A percentile compares a stretch with the other conserved stretches of the same genome.
Evolutionary conservation across 2,113 vertebrate genomes (phyloP).

Genomic region (Dolichotis patagonum): DNA sequence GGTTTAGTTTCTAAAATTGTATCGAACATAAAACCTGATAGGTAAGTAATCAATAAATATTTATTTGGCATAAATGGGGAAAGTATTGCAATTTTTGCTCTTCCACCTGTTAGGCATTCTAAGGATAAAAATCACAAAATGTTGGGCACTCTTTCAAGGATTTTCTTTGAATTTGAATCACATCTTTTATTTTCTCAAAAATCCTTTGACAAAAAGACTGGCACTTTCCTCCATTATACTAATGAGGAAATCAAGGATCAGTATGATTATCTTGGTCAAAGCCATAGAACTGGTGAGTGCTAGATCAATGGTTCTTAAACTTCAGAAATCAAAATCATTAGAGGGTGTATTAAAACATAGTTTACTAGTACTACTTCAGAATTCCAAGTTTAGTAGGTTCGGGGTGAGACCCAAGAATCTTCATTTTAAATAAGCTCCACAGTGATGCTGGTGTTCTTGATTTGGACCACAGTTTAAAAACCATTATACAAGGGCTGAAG

Average conservation of each 20-base stretch:
- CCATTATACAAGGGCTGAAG: neutral
- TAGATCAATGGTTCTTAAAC: neutral
- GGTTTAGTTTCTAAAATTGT: neutral
- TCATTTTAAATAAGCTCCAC: neutral
- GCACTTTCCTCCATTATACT: neutral
- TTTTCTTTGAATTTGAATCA: neutral
- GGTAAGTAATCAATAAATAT: neutral
- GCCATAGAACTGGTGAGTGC: neutral
- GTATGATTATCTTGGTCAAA: neutral
- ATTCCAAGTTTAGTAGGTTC: neutral
- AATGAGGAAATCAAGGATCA: neutral
- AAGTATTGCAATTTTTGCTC: neutral
- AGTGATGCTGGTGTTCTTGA: neutral
- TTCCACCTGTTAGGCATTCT: neutral
- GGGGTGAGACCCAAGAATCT: neutral
- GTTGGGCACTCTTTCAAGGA: neutral
- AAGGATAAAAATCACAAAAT: neutral
- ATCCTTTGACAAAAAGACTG: neutral
- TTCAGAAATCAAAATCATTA: neutral
- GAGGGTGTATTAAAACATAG: neutral
- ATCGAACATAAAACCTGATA: neutral
- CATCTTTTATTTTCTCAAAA: neutral
- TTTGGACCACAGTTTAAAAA: neutral
- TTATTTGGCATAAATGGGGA: neutral
- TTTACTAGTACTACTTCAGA: neutral